Evolutionary conservation across 1,140 invertebrate genomes (phyloP).

Genomic region (Drosophila watanabei): DNA sequence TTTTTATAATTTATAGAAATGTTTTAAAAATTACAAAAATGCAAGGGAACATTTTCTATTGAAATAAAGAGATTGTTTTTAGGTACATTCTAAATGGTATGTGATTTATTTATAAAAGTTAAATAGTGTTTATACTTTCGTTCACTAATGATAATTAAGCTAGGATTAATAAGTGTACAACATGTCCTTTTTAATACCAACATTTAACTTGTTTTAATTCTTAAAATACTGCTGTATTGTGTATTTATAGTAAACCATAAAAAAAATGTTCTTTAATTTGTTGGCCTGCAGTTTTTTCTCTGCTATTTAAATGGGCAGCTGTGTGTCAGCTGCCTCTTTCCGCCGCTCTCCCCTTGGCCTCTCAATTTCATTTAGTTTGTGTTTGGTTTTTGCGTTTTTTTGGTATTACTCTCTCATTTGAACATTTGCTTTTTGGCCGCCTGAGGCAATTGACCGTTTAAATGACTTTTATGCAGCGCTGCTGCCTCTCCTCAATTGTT

Average conservation of each 20-base stretch:
- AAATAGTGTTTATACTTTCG: background rate
- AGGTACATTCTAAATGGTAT: too few species aligned
- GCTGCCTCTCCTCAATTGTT: slow-evolving; percentile 38
- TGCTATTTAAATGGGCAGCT: slow-evolving; percentile 38
- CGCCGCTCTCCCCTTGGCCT: background rate
- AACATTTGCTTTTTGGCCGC: slow-evolving; percentile 48
- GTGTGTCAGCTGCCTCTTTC: slow-evolving; percentile 44
- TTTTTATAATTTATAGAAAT: background rate
- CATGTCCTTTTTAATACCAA: too few species aligned
- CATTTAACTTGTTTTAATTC: too few species aligned
- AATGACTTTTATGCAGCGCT: slow-evolving; percentile 61
- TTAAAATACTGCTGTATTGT: background rate
- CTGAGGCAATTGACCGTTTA: slow-evolving; percentile 83
- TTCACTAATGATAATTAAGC: background rate
- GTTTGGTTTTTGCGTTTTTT: slow-evolving; percentile 22
- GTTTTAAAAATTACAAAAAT: background rate
- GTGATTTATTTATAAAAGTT: too few species aligned
- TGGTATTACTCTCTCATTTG: slow-evolving; percentile 45
- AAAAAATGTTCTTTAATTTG: slow-evolving; percentile 19
- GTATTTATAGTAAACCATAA: slow-evolving; percentile 1
- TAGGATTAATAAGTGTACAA: background rate
- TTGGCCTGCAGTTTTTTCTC: slow-evolving; percentile 38
- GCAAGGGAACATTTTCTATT: background rate
- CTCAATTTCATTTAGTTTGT: slow-evolving; percentile 45
- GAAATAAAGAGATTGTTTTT: background rate